phyloP scores from a whole-genome alignment of 2,113 vertebrate species.

The Colinus virginianus region DNA sequence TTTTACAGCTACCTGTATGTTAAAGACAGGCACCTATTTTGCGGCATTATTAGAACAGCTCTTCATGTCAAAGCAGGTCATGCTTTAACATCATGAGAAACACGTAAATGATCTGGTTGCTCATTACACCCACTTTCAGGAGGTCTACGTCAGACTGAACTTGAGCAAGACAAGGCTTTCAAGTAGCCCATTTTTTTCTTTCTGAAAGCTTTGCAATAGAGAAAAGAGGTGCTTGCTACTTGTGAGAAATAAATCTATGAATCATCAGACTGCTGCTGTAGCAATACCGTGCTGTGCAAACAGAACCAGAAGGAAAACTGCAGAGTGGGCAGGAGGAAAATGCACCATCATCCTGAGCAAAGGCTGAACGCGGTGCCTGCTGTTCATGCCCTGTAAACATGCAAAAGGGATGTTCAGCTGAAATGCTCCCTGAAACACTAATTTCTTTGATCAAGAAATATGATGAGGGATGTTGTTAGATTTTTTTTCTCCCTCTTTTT shows the following conservation, averaged over 20 bases:
- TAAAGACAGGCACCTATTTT: background rate
- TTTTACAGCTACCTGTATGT: background rate
- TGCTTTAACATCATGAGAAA: background rate
- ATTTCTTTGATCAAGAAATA: background rate
- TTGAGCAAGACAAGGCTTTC: background rate
- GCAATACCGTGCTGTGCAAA: background rate
- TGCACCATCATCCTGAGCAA: background rate
- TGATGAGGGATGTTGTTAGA: background rate
- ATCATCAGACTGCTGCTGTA: background rate
- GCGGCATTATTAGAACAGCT: background rate
- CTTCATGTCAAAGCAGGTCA: background rate
- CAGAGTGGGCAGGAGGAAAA: background rate
- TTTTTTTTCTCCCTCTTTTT: background rate
- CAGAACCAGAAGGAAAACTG: conserved; percentile 10
- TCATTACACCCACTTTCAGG: background rate
- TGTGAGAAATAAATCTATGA: background rate
- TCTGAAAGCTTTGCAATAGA: background rate
- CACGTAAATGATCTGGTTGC: background rate
- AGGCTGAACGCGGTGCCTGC: background rate
- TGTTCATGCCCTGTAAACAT: background rate
- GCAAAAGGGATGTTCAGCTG: background rate
- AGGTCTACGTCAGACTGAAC: background rate
- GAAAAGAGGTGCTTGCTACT: background rate
- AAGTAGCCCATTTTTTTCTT: background rate
- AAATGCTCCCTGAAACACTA: background rate